Evolutionary conservation across 2,113 vertebrate genomes (phyloP).

Genomic region (Microcebus jonahi): DNA sequence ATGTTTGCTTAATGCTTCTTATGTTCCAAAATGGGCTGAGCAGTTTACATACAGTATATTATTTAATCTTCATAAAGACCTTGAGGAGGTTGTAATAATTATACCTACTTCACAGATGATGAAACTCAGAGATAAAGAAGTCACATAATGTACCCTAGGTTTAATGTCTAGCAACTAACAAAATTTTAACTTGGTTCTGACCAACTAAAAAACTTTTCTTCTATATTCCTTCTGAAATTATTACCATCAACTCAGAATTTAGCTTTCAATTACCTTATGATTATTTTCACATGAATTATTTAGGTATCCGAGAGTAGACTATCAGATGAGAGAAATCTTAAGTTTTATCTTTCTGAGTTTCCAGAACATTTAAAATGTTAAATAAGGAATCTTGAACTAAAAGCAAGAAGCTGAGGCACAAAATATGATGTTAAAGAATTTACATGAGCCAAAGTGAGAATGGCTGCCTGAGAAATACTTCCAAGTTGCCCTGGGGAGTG

Average conservation of each 20-base stretch:
- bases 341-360: background rate
- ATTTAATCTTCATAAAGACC: background rate
- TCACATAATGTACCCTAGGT: background rate
- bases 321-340: background rate
- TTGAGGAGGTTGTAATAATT: background rate
- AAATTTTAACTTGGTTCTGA: background rate
- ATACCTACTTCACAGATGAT: background rate
- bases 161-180: background rate
- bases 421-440: background rate
- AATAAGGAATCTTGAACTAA: background rate
- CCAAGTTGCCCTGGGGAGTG: background rate
- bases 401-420: background rate
- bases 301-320: background rate
- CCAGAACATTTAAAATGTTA: background rate
- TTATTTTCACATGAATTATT: background rate
- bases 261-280: background rate
- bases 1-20: background rate
- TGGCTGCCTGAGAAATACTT: background rate
- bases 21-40: background rate
- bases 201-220: background rate
- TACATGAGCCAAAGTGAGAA: background rate
- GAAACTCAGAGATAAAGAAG: background rate
- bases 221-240: background rate
- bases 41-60: background rate
- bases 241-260: background rate